These are phyloP conservation scores for Diacarnus erythraeanus DNA, from an alignment of 37 sponge, comb jelly and placozoan species.

Conservation along the genomic window DNA sequence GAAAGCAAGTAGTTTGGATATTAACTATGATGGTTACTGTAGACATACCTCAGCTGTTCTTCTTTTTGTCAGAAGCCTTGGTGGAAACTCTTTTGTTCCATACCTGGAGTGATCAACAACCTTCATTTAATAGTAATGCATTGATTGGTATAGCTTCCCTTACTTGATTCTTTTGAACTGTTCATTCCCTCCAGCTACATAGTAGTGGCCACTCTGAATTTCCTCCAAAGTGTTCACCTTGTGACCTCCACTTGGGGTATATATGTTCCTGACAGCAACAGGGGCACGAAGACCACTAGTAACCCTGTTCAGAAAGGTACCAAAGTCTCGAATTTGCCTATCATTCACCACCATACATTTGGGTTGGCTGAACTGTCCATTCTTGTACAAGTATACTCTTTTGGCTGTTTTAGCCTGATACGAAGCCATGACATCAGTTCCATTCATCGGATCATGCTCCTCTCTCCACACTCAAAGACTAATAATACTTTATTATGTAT, in stretches of 20 bases:
- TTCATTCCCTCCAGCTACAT: conserved; percentile 88
- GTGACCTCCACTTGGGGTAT: conserved; percentile 76
- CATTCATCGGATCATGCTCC: neutral
- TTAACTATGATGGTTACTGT: neutral
- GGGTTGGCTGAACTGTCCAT: conserved; percentile 48
- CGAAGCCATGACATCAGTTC: neutral
- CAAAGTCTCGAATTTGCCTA: conserved; percentile 76
- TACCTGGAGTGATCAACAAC: neutral
- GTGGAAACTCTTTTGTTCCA: neutral
- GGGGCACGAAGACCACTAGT: conserved; percentile 80
- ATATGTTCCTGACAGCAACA: conserved; percentile 83
- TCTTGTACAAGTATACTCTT: conserved; percentile 58
- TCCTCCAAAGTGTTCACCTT: conserved; percentile 48
- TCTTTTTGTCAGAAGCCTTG: neutral
- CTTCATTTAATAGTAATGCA: neutral
- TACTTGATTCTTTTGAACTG: conserved; percentile 75
- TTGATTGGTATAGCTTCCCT: neutral
- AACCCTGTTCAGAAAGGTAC: conserved; percentile 65
- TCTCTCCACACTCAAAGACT: neutral
- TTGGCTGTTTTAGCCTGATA: conserved; percentile 61
- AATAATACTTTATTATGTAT: no score
- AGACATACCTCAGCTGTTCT: conserved; percentile 27
- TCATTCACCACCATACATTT: conserved; percentile 77
- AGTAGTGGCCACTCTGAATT: conserved; percentile 59
- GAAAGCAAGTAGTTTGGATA: neutral